Evolutionary conservation across 2,888 invertebrate genomes (phyloP).

Genomic region (Caenorhabditis sulstoni): DNA sequence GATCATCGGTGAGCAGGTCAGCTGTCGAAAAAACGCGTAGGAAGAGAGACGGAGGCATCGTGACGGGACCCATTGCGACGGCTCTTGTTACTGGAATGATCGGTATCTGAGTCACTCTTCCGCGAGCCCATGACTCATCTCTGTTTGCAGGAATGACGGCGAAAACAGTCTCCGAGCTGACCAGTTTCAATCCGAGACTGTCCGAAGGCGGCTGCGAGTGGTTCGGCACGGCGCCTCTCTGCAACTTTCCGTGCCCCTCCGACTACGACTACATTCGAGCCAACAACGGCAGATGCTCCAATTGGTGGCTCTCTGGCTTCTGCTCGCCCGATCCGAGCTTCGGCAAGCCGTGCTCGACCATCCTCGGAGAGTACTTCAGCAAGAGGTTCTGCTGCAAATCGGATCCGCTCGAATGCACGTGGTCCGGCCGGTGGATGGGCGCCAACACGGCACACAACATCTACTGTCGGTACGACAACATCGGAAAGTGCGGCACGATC

Average conservation of each 20-base stretch:
- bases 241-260: constrained; percentile 76
- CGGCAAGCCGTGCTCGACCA: constrained; percentile 77
- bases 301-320: constrained; percentile 73
- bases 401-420: constrained; percentile 76
- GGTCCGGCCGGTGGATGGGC: constrained; percentile 79
- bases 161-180: constrained; percentile 72
- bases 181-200: constrained; percentile 68
- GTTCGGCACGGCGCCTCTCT: constrained; percentile 78
- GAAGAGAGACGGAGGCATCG: constrained; percentile 71
- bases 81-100: constrained; percentile 78
- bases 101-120: constrained; percentile 58
- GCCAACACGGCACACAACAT: constrained; percentile 77
- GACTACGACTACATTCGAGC: constrained; percentile 76
- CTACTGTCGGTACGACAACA: constrained; percentile 76
- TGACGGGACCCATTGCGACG: constrained; percentile 74
- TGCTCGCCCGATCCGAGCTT: constrained; percentile 76
- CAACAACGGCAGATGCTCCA: constrained; percentile 75
- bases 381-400: constrained; percentile 79
- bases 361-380: constrained; percentile 74
- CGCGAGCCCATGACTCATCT: background rate
- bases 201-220: constrained; percentile 74
- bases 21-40: constrained; percentile 43
- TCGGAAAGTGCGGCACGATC: constrained; percentile 72
- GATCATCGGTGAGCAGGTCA: constrained; percentile 34
- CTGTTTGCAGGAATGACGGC: constrained; percentile 75